Percentiles rank a stretch among this genome's conserved stretches.
These are phyloP conservation scores for Lates japonicus DNA, from an alignment of 2,797 vertebrate species.

Conservation along the genomic window DNA sequence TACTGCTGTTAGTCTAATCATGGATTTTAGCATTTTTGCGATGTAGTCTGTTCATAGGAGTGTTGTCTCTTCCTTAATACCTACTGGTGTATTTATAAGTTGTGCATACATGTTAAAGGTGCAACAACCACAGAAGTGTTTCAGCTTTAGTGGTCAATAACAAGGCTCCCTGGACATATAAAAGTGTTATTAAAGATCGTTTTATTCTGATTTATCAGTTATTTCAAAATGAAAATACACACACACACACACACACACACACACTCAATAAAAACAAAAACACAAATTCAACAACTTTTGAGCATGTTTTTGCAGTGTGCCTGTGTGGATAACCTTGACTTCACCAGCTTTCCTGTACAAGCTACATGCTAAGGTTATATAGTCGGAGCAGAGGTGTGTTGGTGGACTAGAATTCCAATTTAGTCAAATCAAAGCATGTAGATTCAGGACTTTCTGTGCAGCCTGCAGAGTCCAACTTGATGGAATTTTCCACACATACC, in stretches of 20 bases:
- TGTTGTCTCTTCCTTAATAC: slow-evolving; percentile 8
- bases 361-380: slow-evolving; percentile 58
- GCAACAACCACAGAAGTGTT: slow-evolving; percentile 18
- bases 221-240: slow-evolving; percentile 21
- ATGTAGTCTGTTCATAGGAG: background rate
- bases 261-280: background rate
- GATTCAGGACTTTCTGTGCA: slow-evolving; percentile 77
- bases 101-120: slow-evolving; percentile 16
- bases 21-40: slow-evolving; percentile 4
- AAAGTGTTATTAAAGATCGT: slow-evolving; percentile 14
- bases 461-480: slow-evolving; percentile 65
- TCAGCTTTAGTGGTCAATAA: slow-evolving; percentile 22
- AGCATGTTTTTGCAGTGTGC: slow-evolving; percentile 29
- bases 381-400: slow-evolving; percentile 55
- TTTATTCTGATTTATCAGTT: slow-evolving; percentile 33
- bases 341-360: slow-evolving; percentile 45
- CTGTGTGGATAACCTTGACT: slow-evolving; percentile 66
- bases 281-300: background rate
- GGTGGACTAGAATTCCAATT: slow-evolving; percentile 69
- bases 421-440: slow-evolving; percentile 74
- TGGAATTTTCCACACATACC: slow-evolving; percentile 79
- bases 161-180: slow-evolving; percentile 4
- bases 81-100: background rate
- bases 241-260: background rate
- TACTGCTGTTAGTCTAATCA: slow-evolving; percentile 1